Base-by-base conservation (phyloP, 2,888 invertebrate species). In the Liodrosophila aerea region DNA sequence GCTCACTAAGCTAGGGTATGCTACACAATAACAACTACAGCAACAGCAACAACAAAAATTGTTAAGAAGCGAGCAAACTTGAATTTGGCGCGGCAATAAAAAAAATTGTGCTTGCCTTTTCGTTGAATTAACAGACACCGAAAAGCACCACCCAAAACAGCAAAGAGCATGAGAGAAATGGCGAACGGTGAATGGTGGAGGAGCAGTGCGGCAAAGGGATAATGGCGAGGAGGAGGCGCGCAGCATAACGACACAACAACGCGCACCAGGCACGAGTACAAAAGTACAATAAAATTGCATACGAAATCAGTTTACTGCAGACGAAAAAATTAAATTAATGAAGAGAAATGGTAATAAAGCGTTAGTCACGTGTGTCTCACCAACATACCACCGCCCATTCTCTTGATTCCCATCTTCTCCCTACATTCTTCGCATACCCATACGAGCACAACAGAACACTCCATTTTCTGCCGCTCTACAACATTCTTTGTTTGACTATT, bases 231-330 rank as follows among this genome's bases (percentile, higher is more conserved):
- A 12, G 13, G 16, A 33, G 41, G 64, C 7, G 46, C 34, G 58
- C 33, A 50, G 72, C 62, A 78, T 69, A 75, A 77, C 84, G 81
- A 46, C 81, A 81, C 85, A 84, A 78, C 82, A 84, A 78, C 67
- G 82, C 85, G 77, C 82, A 73, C 81, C 78, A 85, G 78, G 85
- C 78, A 80, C 83, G 78, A 85, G 83, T 81, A 74, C 85, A 82
- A 73, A 82, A 85, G 85, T 82, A 85, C 83, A 85, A 85, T 80
- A 80, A 80, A 80, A 85, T 83, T 83, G 80, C 85, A 85, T 85
- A 80, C 83, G 80, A 85, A 83, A 80, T 83, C 80, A 85, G 80
- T 80, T 80, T 85, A 83, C 85, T 80, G 80, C 80, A 80, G 80
- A 80, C 85, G 83, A 80, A 82, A 80, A 78, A 80, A 80, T 80